These are phyloP conservation scores for Hirtodrosophila confusa DNA, from an alignment of 2,888 invertebrate genomes.

Conservation along the genomic window DNA sequence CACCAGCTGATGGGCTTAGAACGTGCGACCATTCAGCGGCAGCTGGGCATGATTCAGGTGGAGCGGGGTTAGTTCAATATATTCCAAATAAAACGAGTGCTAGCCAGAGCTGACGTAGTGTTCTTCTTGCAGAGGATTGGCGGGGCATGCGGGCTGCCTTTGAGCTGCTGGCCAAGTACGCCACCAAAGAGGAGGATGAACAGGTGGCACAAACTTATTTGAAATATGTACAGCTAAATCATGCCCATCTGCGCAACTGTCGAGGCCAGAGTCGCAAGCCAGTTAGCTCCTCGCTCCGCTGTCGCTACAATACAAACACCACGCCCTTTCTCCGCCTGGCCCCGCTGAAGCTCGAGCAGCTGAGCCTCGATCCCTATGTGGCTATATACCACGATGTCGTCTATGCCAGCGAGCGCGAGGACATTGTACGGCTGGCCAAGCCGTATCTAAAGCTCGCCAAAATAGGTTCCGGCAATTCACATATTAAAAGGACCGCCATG, in stretches of 20 bases:
- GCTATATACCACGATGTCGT: slow-evolving; percentile 43
- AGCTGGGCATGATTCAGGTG: slow-evolving; percentile 2
- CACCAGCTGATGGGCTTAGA: slow-evolving; percentile 24
- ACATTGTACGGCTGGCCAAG: slow-evolving; percentile 5
- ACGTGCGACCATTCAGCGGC: slow-evolving; percentile 21
- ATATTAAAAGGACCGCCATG: background rate
- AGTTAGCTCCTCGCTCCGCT: slow-evolving; percentile 21
- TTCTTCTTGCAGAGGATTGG: slow-evolving; percentile 20
- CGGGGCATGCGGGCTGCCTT: background rate
- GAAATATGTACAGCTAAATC: background rate
- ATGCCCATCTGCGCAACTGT: slow-evolving; percentile 23
- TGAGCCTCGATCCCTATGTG: slow-evolving; percentile 43
- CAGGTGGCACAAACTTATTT: background rate
- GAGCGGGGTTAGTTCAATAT: background rate
- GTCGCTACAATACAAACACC: slow-evolving; percentile 14
- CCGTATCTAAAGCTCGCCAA: slow-evolving; percentile 3
- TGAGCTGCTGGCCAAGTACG: slow-evolving; percentile 1
- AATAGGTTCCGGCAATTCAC: background rate
- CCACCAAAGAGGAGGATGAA: background rate
- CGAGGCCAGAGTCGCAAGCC: slow-evolving; percentile 6
- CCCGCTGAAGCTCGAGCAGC: slow-evolving; percentile 44
- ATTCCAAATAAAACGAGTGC: background rate
- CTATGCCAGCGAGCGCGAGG: slow-evolving; percentile 13
- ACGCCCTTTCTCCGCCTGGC: slow-evolving; percentile 40
- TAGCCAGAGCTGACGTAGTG: background rate